These are phyloP conservation scores for Halictus quadricinctus DNA, from an alignment of 2,888 invertebrate species.

Conservation along the genomic window DNA sequence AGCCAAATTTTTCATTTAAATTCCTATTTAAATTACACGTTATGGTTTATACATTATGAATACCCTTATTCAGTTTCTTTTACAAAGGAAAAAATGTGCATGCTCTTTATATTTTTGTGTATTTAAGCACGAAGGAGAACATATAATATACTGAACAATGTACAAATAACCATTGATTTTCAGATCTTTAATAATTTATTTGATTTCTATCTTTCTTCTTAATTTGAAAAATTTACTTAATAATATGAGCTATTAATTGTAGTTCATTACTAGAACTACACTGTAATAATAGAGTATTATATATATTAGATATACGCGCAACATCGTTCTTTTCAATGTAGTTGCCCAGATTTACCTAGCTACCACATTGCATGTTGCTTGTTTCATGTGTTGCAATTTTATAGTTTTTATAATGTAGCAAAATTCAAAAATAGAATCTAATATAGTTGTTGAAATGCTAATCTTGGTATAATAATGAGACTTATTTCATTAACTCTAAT, in stretches of 20 bases:
- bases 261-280: not conserved
- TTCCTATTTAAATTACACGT: constrained; percentile 6
- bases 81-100: not conserved
- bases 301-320: not conserved
- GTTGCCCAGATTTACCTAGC: not conserved
- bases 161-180: not conserved
- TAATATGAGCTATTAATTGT: not conserved
- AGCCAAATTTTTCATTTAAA: constrained; percentile 7
- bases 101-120: not conserved
- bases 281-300: constrained; percentile 3
- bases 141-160: not conserved
- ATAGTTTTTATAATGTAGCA: constrained; percentile 2
- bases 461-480: constrained; percentile 4
- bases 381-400: not conserved
- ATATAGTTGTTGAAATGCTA: not conserved
- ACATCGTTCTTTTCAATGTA: not conserved
- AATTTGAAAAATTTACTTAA: not conserved
- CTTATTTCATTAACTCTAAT: constrained; percentile 14
- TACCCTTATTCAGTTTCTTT: not conserved
- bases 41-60: constrained; percentile 4
- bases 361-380: constrained; percentile 13
- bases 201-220: constrained; percentile 1
- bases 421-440: constrained; percentile 1
- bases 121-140: not conserved
- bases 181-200: not conserved